Base-by-base conservation (phyloP, 2,888 invertebrate genomes). In the Hirtodrosophila cameraria region DNA sequence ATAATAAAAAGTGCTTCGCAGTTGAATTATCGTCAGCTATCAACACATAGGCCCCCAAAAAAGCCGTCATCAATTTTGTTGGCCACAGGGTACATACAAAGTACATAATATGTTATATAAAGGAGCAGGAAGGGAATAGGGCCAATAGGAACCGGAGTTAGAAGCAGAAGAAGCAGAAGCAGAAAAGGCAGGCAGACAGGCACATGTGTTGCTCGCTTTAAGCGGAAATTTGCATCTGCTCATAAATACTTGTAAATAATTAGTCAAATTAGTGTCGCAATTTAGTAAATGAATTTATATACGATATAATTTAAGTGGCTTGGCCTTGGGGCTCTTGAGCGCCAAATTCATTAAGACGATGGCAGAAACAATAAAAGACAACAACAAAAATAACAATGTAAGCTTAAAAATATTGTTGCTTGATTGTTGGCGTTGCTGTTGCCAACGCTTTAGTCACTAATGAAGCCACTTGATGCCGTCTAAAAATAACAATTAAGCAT, bases 211-310 rank as follows among this genome's bases (percentile, higher is more conserved):
- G 33, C 33, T 41, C 27, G 11, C 12, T 15, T 16, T 28, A 9
- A 43, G 53, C 81, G 84, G 81, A 80, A 80, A 80, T 85, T 82
- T 85, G 83, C 64, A 58, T 53, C 46, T 59, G 62, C 65, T 65
- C 66, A 64, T 76, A 83, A 80, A 80, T 64, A 76, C 68, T 43
- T 57, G 61, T 70, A 83, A 83, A 80, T 80, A 76, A 86, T 80
- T 86, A 83, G 60, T 48, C 41, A 81, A 86, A 86, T 81, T 84
- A 75, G 65, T 61, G 75, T 67, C 66, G 82, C 75, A 81, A 75
- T 84, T 81, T 71, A 69, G 72, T 54, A 67, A 81, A 86, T 86
- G 68, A 84, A 81, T 86, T 77, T 76, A 27, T 57, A 53, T 59
- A 57, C 67, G 55, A 70, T 67, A 57, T 70, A 61, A 70, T 67